These are phyloP conservation scores for Ancistrus triradiatus DNA, from an alignment of 2,113 vertebrate genomes.

Conservation along the genomic window DNA sequence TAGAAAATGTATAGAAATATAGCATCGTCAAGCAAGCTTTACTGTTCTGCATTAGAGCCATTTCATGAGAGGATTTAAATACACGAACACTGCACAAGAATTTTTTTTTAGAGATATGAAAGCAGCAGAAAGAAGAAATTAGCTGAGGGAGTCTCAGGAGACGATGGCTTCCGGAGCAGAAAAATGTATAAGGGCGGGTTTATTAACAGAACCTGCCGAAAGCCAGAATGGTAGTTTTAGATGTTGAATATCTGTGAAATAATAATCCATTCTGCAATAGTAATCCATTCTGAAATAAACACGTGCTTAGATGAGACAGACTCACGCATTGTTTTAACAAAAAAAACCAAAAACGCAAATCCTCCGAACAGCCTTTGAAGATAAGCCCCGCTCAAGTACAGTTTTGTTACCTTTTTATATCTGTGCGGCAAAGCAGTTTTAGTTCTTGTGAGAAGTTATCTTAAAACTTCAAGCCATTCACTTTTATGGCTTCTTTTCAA, in stretches of 20 bases:
- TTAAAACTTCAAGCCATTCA: slow-evolving; percentile 43
- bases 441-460: slow-evolving; percentile 51
- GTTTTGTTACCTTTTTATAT: slow-evolving; percentile 55
- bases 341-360: slow-evolving; percentile 46
- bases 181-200: slow-evolving; percentile 15
- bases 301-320: slow-evolving; percentile 42
- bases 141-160: slow-evolving; percentile 27
- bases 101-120: slow-evolving; percentile 35
- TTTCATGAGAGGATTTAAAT: too few species aligned
- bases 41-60: too few species aligned
- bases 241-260: slow-evolving; percentile 43
- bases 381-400: slow-evolving; percentile 45
- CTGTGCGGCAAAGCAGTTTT: slow-evolving; percentile 35
- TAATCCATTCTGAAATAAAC: slow-evolving; percentile 49
- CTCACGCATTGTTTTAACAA: slow-evolving; percentile 45
- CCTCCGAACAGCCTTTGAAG: slow-evolving; percentile 50
- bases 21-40: too few species aligned
- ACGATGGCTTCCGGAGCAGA: slow-evolving; percentile 39
- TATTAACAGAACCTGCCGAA: slow-evolving; percentile 38
- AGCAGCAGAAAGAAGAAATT: slow-evolving; percentile 37
- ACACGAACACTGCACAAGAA: too few species aligned
- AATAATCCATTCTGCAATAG: slow-evolving; percentile 51
- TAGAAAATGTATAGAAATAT: too few species aligned
- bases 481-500: slow-evolving; percentile 26
- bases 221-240: slow-evolving; percentile 35